Conservation (phyloP, 2,888 invertebrate genomes). For the Athalia circularis region DNA sequence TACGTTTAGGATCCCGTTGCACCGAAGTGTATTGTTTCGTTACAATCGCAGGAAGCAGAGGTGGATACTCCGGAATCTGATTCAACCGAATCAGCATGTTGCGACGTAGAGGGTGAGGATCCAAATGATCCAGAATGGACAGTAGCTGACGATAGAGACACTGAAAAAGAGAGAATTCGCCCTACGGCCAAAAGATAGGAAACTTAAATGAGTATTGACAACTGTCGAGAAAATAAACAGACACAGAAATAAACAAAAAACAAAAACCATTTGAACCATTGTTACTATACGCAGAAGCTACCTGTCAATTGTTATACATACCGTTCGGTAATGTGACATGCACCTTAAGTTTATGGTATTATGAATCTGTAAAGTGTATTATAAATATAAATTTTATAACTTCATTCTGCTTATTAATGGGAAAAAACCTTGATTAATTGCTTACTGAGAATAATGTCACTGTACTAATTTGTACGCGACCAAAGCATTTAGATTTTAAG, state of each 20-base stretch:
- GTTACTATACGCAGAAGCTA: conserved; percentile 68
- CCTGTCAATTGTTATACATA: conserved; percentile 73
- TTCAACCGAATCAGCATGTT: conserved; percentile 77
- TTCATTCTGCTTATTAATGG: conserved; percentile 67
- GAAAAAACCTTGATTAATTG: conserved; percentile 47
- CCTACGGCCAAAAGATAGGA: conserved; percentile 73
- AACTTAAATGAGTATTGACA: conserved; percentile 59
- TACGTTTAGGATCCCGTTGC: conserved; percentile 34
- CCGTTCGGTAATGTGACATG: conserved; percentile 72
- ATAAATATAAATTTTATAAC: conserved; percentile 75
- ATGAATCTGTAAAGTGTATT: conserved; percentile 74
- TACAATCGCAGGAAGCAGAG: conserved; percentile 73
- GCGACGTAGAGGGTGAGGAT: conserved; percentile 81
- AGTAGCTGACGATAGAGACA: conserved; percentile 74
- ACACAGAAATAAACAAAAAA: not conserved
- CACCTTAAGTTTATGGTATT: conserved; percentile 73
- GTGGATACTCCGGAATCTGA: conserved; percentile 74
- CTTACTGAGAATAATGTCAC: conserved; percentile 41
- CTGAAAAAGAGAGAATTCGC: conserved; percentile 72
- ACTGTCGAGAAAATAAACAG: conserved; percentile 54
- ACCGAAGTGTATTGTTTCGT: conserved; percentile 38
- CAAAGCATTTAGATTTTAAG: conserved; percentile 67
- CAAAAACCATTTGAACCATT: conserved; percentile 50
- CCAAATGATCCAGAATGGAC: conserved; percentile 93
- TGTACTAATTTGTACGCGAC: conserved; percentile 51